phyloP scores from a whole-genome alignment of 1,140 invertebrate genomes.

The Pinna nobilis region DNA sequence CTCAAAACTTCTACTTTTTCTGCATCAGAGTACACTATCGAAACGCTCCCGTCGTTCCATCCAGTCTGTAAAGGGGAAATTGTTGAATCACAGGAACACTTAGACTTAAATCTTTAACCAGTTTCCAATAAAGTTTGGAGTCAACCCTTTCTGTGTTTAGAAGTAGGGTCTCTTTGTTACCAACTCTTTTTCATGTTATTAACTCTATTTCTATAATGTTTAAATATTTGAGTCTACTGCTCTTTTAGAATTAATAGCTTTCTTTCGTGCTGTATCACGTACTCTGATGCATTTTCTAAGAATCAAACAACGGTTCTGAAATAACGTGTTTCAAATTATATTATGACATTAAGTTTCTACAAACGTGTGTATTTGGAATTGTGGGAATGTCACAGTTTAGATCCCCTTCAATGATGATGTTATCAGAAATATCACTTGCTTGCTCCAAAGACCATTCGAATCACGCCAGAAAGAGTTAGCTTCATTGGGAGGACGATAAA shows the following conservation, averaged over 20 bases:
- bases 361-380: neutral
- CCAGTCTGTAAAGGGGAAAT: neutral
- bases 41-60: neutral
- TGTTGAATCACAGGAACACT: neutral
- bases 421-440: constrained; percentile 16
- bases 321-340: constrained; percentile 7
- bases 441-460: constrained; percentile 2
- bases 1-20: neutral
- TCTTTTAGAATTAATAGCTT: constrained; percentile 10
- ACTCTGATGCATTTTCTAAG: neutral
- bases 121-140: neutral
- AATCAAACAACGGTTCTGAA: neutral
- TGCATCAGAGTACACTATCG: neutral
- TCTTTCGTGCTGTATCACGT: too few relatives aligned
- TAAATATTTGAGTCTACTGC: constrained; percentile 13
- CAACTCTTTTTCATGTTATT: neutral
- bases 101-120: neutral
- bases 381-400: constrained; percentile 14
- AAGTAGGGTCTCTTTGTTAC: neutral
- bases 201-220: neutral
- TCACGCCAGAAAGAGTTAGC: neutral
- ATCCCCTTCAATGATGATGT: constrained; percentile 23
- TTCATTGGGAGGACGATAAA: constrained; percentile 16
- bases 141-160: neutral
- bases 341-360: neutral